Percentiles rank a stretch among this genome's conserved stretches.
Conservation (phyloP, 2,113 vertebrate genomes). For the Centropristis striata region DNA sequence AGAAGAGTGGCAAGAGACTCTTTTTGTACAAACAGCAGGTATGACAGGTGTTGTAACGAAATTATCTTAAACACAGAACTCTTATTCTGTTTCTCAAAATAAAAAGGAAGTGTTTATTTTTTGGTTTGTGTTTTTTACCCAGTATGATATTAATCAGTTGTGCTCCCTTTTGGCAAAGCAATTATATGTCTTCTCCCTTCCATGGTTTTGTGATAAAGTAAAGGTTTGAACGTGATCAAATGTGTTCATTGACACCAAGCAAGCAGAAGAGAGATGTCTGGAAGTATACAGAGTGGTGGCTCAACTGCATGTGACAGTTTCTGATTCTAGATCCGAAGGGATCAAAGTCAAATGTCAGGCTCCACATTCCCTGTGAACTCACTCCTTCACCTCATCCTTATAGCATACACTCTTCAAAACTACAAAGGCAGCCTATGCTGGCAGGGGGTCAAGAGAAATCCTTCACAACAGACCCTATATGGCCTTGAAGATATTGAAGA, state of each 20-base stretch:
- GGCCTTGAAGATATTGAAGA: slow-evolving; percentile 20
- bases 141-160: slow-evolving; percentile 20
- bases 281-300: background rate
- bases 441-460: slow-evolving; percentile 52
- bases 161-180: background rate
- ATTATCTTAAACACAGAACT: background rate
- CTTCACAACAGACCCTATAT: slow-evolving; percentile 34
- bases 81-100: background rate
- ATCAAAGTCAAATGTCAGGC: slow-evolving; percentile 57
- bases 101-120: background rate
- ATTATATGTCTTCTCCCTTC: background rate
- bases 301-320: slow-evolving; percentile 29
- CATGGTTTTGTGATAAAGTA: background rate
- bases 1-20: slow-evolving; percentile 13
- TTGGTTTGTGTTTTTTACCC: slow-evolving; percentile 6
- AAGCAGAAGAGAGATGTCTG: background rate
- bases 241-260: background rate
- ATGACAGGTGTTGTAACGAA: background rate
- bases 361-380: slow-evolving; percentile 47
- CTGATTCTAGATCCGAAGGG: slow-evolving; percentile 35
- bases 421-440: slow-evolving; percentile 47
- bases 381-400: slow-evolving; percentile 22
- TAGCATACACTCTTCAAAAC: slow-evolving; percentile 39
- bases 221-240: background rate
- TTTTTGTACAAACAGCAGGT: slow-evolving; percentile 14